phyloP scores from a whole-genome alignment of 2,113 vertebrate genomes.

The Elaphurus davidianus region DNA sequence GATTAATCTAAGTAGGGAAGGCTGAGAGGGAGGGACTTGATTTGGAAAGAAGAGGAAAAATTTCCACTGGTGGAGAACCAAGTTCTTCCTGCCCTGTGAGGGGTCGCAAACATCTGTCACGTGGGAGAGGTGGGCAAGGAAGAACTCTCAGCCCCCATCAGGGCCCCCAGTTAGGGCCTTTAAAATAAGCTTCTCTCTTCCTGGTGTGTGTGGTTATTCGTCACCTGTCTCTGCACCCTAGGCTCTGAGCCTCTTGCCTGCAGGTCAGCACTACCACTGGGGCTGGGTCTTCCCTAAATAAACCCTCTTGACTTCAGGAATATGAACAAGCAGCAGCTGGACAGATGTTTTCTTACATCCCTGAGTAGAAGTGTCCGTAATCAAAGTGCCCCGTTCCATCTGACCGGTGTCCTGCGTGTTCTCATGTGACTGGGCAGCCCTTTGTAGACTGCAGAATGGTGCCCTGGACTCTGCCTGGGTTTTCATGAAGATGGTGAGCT shows the following conservation, averaged over 20 bases:
- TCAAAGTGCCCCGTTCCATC: not conserved
- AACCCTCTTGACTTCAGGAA: not conserved
- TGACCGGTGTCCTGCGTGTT: rapidly evolving
- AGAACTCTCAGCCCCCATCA: not conserved
- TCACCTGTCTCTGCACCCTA: not conserved
- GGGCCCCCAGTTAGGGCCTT: not conserved
- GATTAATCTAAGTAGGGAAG: not conserved
- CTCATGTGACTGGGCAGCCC: not conserved
- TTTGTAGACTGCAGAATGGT: not conserved
- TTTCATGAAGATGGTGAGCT: not conserved
- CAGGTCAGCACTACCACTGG: not conserved
- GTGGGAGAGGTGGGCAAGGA: rapidly evolving
- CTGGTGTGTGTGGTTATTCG: too few relatives aligned
- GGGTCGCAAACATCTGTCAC: rapidly evolving
- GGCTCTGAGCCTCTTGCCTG: not conserved
- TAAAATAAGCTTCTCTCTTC: not conserved
- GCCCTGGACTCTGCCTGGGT: not conserved
- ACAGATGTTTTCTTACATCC: not conserved
- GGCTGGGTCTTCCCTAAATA: not conserved
- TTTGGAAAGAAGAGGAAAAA: not conserved
- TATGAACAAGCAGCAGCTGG: not conserved
- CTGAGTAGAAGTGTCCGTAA: not conserved
- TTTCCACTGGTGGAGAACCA: rapidly evolving
- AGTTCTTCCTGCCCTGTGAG: not conserved
- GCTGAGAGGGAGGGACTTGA: not conserved